Percentiles rank a stretch among this genome's conserved stretches.
phyloP scores from a whole-genome alignment of 2,888 invertebrate species.

The Stenotaenia linearis region DNA sequence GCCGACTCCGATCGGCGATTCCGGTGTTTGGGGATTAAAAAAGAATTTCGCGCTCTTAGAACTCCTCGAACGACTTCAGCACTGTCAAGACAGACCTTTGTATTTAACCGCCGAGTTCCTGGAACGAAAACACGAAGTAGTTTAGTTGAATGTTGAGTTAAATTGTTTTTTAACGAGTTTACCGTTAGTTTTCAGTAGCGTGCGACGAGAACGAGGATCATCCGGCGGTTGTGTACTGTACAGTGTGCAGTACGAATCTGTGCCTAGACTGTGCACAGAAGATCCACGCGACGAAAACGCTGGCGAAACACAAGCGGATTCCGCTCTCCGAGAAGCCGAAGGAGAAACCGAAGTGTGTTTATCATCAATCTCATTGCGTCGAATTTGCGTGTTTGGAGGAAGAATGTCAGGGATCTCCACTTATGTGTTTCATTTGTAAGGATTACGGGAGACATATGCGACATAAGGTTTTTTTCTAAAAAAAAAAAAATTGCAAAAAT shows the following conservation, averaged over 20 bases:
- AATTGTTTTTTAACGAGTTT: conserved; percentile 21
- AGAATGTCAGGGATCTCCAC: conserved; percentile 52
- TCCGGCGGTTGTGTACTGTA: conserved; percentile 55
- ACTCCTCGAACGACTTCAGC: conserved; percentile 53
- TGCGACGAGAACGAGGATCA: conserved; percentile 57
- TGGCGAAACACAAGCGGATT: conserved; percentile 53
- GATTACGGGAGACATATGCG: conserved; percentile 56
- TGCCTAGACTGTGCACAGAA: conserved; percentile 54
- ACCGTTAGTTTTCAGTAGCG: conserved; percentile 46
- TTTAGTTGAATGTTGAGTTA: background rate
- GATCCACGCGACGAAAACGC: conserved; percentile 54
- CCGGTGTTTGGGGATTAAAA: conserved; percentile 53
- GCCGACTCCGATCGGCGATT: conserved; percentile 51
- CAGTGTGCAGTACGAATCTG: conserved; percentile 54
- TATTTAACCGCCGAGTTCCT: conserved; percentile 40
- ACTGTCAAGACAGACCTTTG: conserved; percentile 43
- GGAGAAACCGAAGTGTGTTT: conserved; percentile 54
- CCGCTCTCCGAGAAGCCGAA: conserved; percentile 55
- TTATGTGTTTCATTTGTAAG: conserved; percentile 57
- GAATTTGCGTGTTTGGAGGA: conserved; percentile 56
- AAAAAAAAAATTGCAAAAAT: background rate
- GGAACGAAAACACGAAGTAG: conserved; percentile 46
- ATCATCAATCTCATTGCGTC: conserved; percentile 54
- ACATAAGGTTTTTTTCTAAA: conserved; percentile 53
- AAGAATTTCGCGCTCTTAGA: conserved; percentile 58